Percentiles rank a stretch among this genome's conserved stretches.
Conservation (phyloP, 1,140 invertebrate genomes). For the Leptinotarsa defecta region DNA sequence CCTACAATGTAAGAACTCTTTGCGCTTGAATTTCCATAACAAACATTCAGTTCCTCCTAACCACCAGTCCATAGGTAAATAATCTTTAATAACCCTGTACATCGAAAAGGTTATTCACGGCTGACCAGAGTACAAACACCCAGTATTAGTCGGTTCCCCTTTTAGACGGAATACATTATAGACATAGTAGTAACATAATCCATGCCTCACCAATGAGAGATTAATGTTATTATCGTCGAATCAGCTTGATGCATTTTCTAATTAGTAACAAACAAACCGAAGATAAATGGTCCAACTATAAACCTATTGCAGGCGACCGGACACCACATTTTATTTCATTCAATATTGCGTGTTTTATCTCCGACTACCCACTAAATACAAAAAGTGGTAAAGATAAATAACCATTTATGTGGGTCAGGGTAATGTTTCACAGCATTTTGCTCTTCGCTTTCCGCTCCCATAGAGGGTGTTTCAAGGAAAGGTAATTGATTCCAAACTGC, state of each 20-base stretch:
- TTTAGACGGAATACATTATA: neutral
- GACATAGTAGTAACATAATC: neutral
- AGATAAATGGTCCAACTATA: slow-evolving; percentile 6
- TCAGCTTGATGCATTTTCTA: slow-evolving; percentile 4
- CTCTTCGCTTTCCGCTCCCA: slow-evolving; percentile 3
- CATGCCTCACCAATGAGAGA: neutral
- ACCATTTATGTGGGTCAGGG: slow-evolving; percentile 16
- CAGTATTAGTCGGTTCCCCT: too few relatives aligned
- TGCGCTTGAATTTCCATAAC: too few relatives aligned
- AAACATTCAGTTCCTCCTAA: too few relatives aligned
- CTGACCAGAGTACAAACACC: too few relatives aligned
- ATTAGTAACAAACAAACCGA: neutral
- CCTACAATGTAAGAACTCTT: too few relatives aligned
- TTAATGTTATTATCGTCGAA: neutral
- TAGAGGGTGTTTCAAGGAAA: neutral
- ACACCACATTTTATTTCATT: slow-evolving; percentile 3
- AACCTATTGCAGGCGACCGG: neutral
- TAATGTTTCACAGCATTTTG: slow-evolving; percentile 18
- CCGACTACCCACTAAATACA: slow-evolving; percentile 13
- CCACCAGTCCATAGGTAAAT: too few relatives aligned
- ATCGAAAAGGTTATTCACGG: too few relatives aligned
- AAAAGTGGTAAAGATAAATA: slow-evolving; percentile 17
- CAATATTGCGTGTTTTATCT: slow-evolving; percentile 8
- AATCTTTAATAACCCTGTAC: too few relatives aligned
- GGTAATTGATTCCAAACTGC: slow-evolving; percentile 13